Conservation (phyloP, 2,113 vertebrate species). For the Peromyscus polionotus region DNA sequence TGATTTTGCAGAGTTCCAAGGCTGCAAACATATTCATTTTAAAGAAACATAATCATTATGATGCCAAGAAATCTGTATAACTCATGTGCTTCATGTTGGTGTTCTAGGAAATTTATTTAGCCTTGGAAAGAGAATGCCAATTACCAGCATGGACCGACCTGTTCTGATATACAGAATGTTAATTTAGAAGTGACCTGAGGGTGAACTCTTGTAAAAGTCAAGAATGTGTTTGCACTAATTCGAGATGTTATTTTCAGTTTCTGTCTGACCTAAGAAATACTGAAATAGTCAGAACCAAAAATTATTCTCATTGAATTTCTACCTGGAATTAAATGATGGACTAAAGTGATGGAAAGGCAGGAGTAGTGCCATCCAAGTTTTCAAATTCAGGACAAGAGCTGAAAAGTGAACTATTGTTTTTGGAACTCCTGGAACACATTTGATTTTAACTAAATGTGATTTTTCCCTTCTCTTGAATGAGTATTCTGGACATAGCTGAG, state of each 20-base stretch:
- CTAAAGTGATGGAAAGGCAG: slow-evolving; percentile 53
- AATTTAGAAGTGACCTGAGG: slow-evolving; percentile 69
- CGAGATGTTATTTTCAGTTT: slow-evolving; percentile 74
- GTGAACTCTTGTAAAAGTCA: slow-evolving; percentile 73
- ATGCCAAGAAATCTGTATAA: background rate
- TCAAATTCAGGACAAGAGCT: slow-evolving; percentile 22
- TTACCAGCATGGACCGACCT: slow-evolving; percentile 62
- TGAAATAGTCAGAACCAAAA: slow-evolving; percentile 64
- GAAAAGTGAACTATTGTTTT: slow-evolving; percentile 8
- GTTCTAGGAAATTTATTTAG: slow-evolving; percentile 48
- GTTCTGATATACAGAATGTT: slow-evolving; percentile 60
- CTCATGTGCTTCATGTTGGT: slow-evolving; percentile 32
- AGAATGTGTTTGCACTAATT: slow-evolving; percentile 71
- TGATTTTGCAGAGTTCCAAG: background rate
- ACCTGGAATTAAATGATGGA: slow-evolving; percentile 42
- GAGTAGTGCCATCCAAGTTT: slow-evolving; percentile 54
- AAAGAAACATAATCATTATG: slow-evolving; percentile 53
- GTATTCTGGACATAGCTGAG: background rate
- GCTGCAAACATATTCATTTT: background rate
- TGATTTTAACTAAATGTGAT: slow-evolving; percentile 34
- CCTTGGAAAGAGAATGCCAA: slow-evolving; percentile 55
- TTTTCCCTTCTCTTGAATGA: background rate
- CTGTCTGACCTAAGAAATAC: slow-evolving; percentile 53
- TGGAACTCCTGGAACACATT: background rate
- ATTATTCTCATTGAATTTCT: slow-evolving; percentile 68